Evolutionary conservation across 2,113 vertebrate species (phyloP), one percentile per base, ranked within the genome.

Genomic region (Plecturocebus donacophilus): DNA sequence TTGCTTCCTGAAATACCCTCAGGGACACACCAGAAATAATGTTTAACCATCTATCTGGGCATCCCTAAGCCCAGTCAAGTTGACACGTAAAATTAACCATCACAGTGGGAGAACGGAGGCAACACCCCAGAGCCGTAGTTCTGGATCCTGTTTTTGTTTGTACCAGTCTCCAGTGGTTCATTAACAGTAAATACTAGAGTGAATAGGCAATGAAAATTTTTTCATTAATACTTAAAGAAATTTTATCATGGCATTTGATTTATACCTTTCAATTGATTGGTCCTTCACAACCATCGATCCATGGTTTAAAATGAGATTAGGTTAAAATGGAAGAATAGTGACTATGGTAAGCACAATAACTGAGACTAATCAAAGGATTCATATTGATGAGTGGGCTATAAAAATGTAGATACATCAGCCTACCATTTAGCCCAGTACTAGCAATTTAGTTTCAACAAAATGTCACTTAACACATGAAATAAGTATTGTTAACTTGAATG

Each of bases 371-470:
- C n/a, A 35, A 93, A 90, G 21, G 19, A 83, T 25, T n/a, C 23
- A 27, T 13, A n/a, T 3, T 64, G 19, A 35, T 54, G 56, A 71
- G 32, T 10, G 20, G 25, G 20, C 35, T 35, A 68, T 76, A 19
- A 73, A 77, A 81, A 64, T 32, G 3, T 30, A 79, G 42, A 25
- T 11, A 71, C 20, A 14, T 40, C 2, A 1, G 1, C 76, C 40
- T n/a, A 38, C 40, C 20, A 23, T 38, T 35, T 92, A 93, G 16
- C 32, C 25, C 32, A 21, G 17, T 40, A 25, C 30, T 54, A 19
- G 40, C 81, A 76, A 80, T 66, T 84, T 30, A 38, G 56, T 88
- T 92, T 96, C 85, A 93, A 12, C 30, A 86, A 94, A 93, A 83
- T 58, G 35, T 40, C 25, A 90, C 9, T 35, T 84, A 88, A 87